phyloP scores from a whole-genome alignment of 92 coral and sea anemone species.

The Micromussa lordhowensis region DNA sequence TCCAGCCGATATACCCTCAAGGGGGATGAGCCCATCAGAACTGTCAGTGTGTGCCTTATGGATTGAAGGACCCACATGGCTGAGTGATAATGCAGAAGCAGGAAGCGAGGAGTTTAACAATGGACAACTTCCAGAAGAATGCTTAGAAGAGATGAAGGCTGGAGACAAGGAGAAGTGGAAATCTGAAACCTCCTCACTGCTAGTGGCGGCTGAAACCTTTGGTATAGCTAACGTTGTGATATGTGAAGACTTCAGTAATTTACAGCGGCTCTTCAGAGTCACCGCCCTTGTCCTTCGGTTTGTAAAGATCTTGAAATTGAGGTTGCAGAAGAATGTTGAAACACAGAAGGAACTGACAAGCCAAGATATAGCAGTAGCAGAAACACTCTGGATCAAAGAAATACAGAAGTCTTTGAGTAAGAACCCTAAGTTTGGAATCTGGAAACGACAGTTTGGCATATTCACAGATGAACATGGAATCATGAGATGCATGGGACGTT shows the following conservation, averaged over 20 bases:
- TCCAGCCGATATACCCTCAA: no score
- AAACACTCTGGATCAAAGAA: conserved; percentile 61
- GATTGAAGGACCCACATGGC: no score
- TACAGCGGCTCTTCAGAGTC: conserved; percentile 56
- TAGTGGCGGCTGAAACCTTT: conserved; percentile 16
- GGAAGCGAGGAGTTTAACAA: no score
- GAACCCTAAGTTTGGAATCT: neutral
- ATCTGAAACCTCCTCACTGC: conserved; percentile 17
- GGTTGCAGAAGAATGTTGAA: conserved; percentile 12
- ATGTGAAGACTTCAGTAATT: conserved; percentile 38
- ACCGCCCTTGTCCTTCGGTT: conserved; percentile 62
- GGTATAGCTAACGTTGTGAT: conserved; percentile 22
- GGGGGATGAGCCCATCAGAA: no score
- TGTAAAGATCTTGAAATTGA: neutral
- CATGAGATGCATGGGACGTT: neutral
- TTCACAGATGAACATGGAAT: neutral
- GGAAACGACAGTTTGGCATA: neutral
- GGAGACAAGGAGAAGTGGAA: no score
- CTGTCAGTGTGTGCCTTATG: no score
- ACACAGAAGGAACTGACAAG: conserved; percentile 32
- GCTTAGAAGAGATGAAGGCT: no score
- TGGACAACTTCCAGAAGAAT: no score
- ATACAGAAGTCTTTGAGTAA: conserved; percentile 25
- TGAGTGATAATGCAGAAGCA: no score
- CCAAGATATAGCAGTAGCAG: conserved; percentile 50